Evolutionary conservation across 1,140 invertebrate genomes (phyloP), one percentile per base, ranked within the genome.

Genomic region (Drosophila lowei): DNA sequence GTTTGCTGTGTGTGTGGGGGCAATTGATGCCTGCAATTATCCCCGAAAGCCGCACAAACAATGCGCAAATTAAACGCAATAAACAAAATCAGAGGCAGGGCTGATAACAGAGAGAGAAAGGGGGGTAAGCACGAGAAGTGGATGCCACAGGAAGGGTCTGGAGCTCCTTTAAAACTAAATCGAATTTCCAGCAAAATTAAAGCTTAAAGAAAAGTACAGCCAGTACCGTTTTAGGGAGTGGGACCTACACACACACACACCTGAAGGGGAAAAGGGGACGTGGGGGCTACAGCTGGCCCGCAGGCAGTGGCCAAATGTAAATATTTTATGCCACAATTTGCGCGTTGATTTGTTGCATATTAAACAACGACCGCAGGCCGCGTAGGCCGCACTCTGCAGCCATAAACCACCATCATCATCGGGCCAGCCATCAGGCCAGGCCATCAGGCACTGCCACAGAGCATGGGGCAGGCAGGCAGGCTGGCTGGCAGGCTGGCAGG

Each of bases 301-400:
- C 3, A 16, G 8, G 55, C 30, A 25, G 63, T 18, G 43, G 44
- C 47, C 72, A 65, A 38, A 65, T 84, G 72, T 85, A 85, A 85
- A 81, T 85, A 85, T 85, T 85, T 85, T 85, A 80, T 77, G 83
- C 65, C 79, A 86, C 81, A 86, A 88, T 86, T 86, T 85, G 73
- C 70, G 78, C 81, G 77, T 62, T 88, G 81, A 86, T 86, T 86
- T 86, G 81, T 72, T 86, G 81, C 77, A 81, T 88, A 86, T 88
- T 86, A 73, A 62, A 84, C 78, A 80, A 44, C 48, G 66, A 55
- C 78, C 61, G 72, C 68, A 50, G 70, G 77, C 80, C 60, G 75
- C 73, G 80, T 85, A 85, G 80, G 77, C 73, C 59, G 79, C 63
- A 49, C 58, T 25, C 56, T 25, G 11, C 62, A 25, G 34, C 34